Percentiles rank a stretch among this genome's conserved stretches.
Conservation (phyloP, 2,888 invertebrate genomes). For the Ophion obscuratus region DNA sequence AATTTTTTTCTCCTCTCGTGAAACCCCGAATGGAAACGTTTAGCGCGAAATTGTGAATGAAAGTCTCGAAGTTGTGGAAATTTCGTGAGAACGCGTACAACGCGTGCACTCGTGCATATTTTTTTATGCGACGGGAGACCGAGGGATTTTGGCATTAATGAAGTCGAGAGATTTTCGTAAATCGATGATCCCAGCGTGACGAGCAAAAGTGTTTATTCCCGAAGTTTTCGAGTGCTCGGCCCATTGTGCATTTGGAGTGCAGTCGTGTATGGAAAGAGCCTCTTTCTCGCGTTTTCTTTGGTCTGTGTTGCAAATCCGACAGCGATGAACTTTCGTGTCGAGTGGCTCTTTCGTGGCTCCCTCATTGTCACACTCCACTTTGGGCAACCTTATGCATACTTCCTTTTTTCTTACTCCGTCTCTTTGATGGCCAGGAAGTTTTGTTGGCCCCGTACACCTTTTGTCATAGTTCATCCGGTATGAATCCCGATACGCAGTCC, state of each 20-base stretch:
- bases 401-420: conserved; percentile 7
- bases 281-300: conserved; percentile 2
- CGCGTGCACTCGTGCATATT: conserved; percentile 18
- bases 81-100: conserved; percentile 27
- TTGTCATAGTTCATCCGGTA: background rate
- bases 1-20: conserved; percentile 3
- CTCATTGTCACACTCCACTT: conserved; percentile 58
- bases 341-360: conserved; percentile 38
- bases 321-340: conserved; percentile 48
- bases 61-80: background rate
- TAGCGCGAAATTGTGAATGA: conserved; percentile 37
- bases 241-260: background rate
- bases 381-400: conserved; percentile 25
- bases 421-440: background rate
- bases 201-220: conserved; percentile 55
- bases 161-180: conserved; percentile 35
- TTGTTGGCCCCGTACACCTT: background rate
- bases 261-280: background rate
- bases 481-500: background rate
- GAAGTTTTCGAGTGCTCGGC: conserved; percentile 40
- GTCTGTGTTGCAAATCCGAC: conserved; percentile 27
- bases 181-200: conserved; percentile 55
- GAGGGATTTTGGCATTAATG: conserved; percentile 36
- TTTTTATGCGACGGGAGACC: conserved; percentile 18
- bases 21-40: conserved; percentile 22